A percentile compares a stretch with the other conserved stretches of the same genome.
These are phyloP conservation scores for Dorcus parallelipipedus DNA, from an alignment of 2,888 invertebrate genomes.

Conservation along the genomic window DNA sequence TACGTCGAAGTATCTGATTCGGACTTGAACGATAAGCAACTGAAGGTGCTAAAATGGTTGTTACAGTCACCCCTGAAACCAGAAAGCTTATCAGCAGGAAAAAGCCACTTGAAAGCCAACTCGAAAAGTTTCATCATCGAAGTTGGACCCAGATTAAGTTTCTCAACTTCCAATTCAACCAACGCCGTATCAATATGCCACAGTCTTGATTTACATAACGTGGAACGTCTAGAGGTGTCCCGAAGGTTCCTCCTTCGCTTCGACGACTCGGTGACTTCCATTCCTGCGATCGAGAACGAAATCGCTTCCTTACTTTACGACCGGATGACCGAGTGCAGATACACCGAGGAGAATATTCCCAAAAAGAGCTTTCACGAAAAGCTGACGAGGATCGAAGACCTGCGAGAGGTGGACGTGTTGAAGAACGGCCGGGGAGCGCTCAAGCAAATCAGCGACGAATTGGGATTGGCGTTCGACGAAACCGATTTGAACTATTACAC, in stretches of 20 bases:
- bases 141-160: slow-evolving; percentile 91
- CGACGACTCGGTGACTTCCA: slow-evolving; percentile 19
- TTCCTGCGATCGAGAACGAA: slow-evolving; percentile 45
- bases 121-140: slow-evolving; percentile 63
- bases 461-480: slow-evolving; percentile 85
- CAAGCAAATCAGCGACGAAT: slow-evolving; percentile 60
- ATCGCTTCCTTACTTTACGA: slow-evolving; percentile 73
- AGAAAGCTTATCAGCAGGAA: slow-evolving; percentile 53
- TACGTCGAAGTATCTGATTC: slow-evolving; percentile 65
- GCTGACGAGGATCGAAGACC: slow-evolving; percentile 63
- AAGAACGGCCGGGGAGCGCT: slow-evolving; percentile 74
- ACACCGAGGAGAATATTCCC: slow-evolving; percentile 64
- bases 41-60: slow-evolving; percentile 71
- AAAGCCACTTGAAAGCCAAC: slow-evolving; percentile 50
- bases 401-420: slow-evolving; percentile 82
- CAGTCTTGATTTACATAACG: slow-evolving; percentile 71
- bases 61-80: slow-evolving; percentile 68
- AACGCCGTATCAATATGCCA: slow-evolving; percentile 94
- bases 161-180: slow-evolving; percentile 93
- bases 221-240: slow-evolving; percentile 79
- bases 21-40: slow-evolving; percentile 58
- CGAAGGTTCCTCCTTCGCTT: slow-evolving; percentile 69
- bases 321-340: slow-evolving; percentile 90
- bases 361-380: slow-evolving; percentile 65
- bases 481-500: slow-evolving; percentile 92